Percentiles rank a stretch among this genome's conserved stretches.
Evolutionary conservation across 2,113 vertebrate genomes (phyloP).

Genomic region (Leptobrachium leishanense): DNA sequence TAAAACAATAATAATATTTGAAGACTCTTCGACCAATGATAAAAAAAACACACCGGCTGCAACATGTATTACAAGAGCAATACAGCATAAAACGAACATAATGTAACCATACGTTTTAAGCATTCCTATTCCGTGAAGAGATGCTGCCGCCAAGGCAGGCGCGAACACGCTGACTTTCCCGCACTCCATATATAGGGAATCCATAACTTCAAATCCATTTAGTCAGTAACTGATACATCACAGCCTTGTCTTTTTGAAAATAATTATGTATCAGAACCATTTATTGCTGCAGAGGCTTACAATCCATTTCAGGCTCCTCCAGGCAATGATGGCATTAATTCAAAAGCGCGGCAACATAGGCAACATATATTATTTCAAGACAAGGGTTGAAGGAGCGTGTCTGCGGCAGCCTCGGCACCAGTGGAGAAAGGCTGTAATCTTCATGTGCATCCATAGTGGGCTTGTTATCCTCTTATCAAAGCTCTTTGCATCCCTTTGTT

Average conservation of each 20-base stretch:
- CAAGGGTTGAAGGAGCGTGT: conserved; percentile 29
- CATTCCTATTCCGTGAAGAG: no score
- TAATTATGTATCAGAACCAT: conserved; percentile 22
- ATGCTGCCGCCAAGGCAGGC: no score
- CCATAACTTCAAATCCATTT: conserved; percentile 7
- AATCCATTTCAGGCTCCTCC: conserved; percentile 32
- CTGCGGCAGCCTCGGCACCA: conserved; percentile 17
- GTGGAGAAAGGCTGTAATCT: conserved; percentile 50
- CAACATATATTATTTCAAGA: conserved; percentile 35
- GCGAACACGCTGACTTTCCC: no score
- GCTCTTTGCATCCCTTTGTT: conserved; percentile 79
- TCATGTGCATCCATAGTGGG: conserved; percentile 61
- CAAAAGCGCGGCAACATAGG: conserved; percentile 25
- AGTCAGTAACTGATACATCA: conserved; percentile 22
- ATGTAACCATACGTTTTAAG: no score
- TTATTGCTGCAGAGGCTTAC: conserved; percentile 40
- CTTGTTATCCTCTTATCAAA: conserved; percentile 75
- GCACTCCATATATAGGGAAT: background rate
- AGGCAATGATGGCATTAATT: conserved; percentile 40
- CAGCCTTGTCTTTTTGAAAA: conserved; percentile 29
- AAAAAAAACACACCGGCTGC: no score
- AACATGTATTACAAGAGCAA: no score
- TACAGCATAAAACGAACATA: no score
- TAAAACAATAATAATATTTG: no score
- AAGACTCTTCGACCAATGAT: no score